These are phyloP conservation scores for Leiothrix lutea DNA, from an alignment of 2,113 vertebrate genomes.

Conservation along the genomic window DNA sequence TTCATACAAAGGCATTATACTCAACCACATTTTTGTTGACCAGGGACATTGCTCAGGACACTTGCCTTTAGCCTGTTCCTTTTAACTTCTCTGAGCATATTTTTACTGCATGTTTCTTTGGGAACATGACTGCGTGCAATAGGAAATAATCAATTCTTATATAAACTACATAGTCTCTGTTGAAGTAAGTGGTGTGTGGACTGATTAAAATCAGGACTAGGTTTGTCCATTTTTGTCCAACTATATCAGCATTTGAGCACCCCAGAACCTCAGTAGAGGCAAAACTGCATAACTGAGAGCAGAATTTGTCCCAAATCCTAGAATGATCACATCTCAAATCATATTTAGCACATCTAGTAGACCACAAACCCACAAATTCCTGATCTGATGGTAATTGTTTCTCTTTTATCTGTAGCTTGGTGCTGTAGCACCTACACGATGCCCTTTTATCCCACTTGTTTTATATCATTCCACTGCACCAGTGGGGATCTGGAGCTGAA, in stretches of 20 bases:
- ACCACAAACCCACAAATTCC: neutral
- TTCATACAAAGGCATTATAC: neutral
- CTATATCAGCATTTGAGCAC: neutral
- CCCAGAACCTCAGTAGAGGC: neutral
- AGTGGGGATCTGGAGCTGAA: neutral
- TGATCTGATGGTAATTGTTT: neutral
- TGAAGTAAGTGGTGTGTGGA: neutral
- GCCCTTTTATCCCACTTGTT: neutral
- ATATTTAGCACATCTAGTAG: neutral
- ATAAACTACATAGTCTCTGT: neutral
- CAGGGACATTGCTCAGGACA: neutral
- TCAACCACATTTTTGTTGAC: neutral
- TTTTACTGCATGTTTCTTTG: neutral
- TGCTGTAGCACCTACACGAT: rapidly evolving
- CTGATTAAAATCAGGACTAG: neutral
- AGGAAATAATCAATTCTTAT: neutral
- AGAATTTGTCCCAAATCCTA: neutral
- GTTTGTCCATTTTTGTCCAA: neutral
- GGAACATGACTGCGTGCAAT: neutral
- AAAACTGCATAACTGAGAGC: neutral
- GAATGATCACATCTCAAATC: neutral
- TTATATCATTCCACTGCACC: neutral
- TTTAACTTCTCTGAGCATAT: neutral
- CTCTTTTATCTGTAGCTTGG: neutral
- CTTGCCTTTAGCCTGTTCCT: neutral